These are phyloP conservation scores for Lepus timidus DNA, from an alignment of 2,113 vertebrate species.

Conservation along the genomic window DNA sequence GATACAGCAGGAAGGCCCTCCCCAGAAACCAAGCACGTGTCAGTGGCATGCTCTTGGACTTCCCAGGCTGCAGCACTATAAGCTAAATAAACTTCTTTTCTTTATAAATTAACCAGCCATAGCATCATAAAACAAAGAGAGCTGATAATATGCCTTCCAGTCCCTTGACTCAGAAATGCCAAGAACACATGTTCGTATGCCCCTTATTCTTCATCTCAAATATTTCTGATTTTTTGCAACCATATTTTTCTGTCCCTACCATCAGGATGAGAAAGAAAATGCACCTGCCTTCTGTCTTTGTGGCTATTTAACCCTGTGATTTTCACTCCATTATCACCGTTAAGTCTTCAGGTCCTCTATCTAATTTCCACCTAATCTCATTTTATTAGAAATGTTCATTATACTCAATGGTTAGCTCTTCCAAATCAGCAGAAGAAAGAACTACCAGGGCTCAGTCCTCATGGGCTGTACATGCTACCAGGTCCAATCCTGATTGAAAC, in stretches of 20 bases:
- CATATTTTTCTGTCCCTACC: background rate
- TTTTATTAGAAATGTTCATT: constrained; percentile 42
- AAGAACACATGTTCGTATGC: constrained; percentile 31
- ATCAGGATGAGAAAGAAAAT: constrained; percentile 10
- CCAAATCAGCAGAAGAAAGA: constrained; percentile 17
- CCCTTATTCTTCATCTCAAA: background rate
- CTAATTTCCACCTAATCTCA: background rate
- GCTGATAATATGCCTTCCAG: constrained; percentile 22
- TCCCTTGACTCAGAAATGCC: constrained; percentile 42
- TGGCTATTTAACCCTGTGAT: background rate
- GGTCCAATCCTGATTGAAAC: background rate
- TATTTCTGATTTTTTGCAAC: background rate
- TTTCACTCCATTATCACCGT: background rate
- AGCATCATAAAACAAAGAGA: too few species aligned
- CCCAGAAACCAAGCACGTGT: too few species aligned
- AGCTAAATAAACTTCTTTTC: too few species aligned
- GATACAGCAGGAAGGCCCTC: too few species aligned
- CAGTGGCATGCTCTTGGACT: too few species aligned
- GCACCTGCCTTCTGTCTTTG: background rate
- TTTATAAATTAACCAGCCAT: too few species aligned
- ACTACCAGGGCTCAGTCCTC: background rate
- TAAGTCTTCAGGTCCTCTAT: background rate
- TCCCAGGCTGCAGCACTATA: too few species aligned
- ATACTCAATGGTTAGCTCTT: background rate
- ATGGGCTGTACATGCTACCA: background rate